Evolutionary conservation across 2,113 vertebrate genomes (phyloP), one percentile per base, ranked within the genome.

Genomic region (Nettapus auritus): DNA sequence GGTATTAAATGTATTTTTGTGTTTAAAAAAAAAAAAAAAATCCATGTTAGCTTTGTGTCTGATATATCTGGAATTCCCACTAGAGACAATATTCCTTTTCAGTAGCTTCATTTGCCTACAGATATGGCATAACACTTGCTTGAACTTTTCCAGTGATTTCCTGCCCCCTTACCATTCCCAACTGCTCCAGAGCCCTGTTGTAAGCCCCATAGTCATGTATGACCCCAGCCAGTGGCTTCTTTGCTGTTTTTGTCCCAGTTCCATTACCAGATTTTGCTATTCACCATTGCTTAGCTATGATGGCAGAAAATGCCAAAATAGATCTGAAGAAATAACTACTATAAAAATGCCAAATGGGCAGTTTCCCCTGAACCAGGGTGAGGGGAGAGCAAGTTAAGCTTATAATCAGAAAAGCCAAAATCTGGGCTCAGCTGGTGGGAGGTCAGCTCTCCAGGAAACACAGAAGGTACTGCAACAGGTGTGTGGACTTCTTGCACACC

Each of bases 351-450:
- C 26, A 38, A 56, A 75, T 13, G 26, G 22, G 7, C 52, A 8
- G 44, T 31, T 52, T 68, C 13, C 29, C 25, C 1, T 22, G 1
- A 33, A 68, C 19, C 1, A 1, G 25, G 29, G 40, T 13, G 11
- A 50, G 16, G 13, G 4, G 26, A 8, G 13, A 44, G 23, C 7
- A 75, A 89, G 75, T 7, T 10, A 4, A 33, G 50, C 18, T 56
- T 13, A 56, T 14, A 50, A 8, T 36, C 11, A 69, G 48, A 69
- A 57, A 80, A 89, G 26, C 12, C 34, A 5, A 76, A 56, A 40
- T 44, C 31, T 4, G 3, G 25, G 14, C 36, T 67, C 53, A 64
- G 59, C 5, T 60, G 56, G n/a, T 5, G 8, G 40, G 29, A 95
- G 46, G 36, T 55, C 46, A 75, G 26, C 22, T 79, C 20, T 82